Base-by-base conservation (phyloP, 2,113 vertebrate genomes). In the Felis catus region DNA sequence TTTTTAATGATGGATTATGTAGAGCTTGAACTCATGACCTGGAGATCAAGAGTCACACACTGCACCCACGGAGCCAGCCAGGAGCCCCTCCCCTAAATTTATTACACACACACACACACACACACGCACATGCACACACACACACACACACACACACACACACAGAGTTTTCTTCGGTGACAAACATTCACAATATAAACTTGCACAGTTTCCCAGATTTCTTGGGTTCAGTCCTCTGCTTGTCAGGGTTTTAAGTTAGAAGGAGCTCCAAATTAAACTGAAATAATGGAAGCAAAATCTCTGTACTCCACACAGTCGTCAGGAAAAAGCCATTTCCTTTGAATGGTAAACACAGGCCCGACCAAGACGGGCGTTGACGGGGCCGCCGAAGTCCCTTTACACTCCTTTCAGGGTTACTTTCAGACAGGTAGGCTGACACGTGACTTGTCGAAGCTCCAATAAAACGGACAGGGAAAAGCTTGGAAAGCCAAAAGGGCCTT, bases 241-340 rank as follows among this genome's bases (percentile, higher is more conserved):
- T 97, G 70, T 93, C 58, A 94, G 39, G 36, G 5, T 89, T 94
- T 92, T 68, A 92, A 89, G 58, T 36, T 88, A 96, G 73, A 98
- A 97, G 97, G 18, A 25, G 36, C 51, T 90, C 55, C 76, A 87
- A 96, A 97, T 97, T 93, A 97, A 96, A 92, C 55, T 85, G 70
- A 89, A 71, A 97, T 88, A 83, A 98, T 87, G 95, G 98, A 97
- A 97, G 89, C 80, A 68, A 81, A 83, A 61, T 89, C 82, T 94
- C 92, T 88, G 82, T 95, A 23, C 36, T 91, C n/a, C 45, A 66
- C 96, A 36, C 94, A 79, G 90, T 96, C 98, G 91, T 98, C 98
- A 97, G 97, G 97, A 98, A 98, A 97, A 84, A 98, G 78, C 94
- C 73, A 97, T 98, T 98, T 98, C 88, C 97, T 98, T 96, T 95